Conservation (phyloP, 64 coral and sea anemone genomes). For the Dendrophyllia cribrosa region DNA sequence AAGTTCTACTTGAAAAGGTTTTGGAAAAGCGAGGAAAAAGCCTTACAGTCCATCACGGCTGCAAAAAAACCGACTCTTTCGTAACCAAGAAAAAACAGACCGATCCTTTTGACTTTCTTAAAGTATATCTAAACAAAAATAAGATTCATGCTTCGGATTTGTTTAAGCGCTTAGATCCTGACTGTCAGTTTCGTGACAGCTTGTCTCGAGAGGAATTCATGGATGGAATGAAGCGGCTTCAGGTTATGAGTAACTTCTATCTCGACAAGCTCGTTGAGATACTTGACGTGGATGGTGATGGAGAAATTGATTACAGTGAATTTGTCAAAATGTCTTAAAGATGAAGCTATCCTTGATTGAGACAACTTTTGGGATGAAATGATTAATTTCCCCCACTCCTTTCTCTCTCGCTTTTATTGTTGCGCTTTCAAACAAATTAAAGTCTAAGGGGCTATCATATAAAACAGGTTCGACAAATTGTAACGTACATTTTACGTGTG, state of each 20-base stretch:
- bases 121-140: constrained; percentile 78
- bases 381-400: too few relatives aligned
- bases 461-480: too few relatives aligned
- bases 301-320: constrained; percentile 91
- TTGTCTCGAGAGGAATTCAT: constrained; percentile 77
- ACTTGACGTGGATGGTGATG: constrained; percentile 78
- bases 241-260: constrained; percentile 74
- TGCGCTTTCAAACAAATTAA: too few relatives aligned
- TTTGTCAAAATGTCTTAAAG: constrained; percentile 76
- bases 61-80: constrained; percentile 83
- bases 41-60: constrained; percentile 66
- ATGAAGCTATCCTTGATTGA: neutral
- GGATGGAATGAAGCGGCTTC: constrained; percentile 77
- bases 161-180: constrained; percentile 75
- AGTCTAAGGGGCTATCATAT: too few relatives aligned
- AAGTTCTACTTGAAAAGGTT: constrained; percentile 45
- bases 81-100: constrained; percentile 63
- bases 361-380: too few relatives aligned
- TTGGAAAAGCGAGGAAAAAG: constrained; percentile 30
- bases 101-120: constrained; percentile 75
- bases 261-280: constrained; percentile 77
- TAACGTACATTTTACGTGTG: too few relatives aligned
- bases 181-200: constrained; percentile 79
- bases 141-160: constrained; percentile 86
- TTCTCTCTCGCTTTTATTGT: too few relatives aligned